Conservation (phyloP, 2,113 vertebrate genomes). For the Toxotes jaculatrix region DNA sequence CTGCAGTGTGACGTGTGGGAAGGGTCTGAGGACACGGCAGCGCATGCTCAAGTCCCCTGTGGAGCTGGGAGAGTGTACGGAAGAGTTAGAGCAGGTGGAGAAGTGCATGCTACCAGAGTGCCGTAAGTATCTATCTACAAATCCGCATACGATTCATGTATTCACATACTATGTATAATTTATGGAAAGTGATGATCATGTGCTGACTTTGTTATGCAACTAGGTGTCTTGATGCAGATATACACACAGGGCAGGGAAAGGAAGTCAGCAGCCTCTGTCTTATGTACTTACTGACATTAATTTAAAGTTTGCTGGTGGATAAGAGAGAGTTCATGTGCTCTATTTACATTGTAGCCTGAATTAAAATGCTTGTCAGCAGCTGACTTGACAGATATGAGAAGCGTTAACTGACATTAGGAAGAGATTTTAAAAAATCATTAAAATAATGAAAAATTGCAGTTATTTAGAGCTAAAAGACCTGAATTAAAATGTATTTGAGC, state of each 20-base stretch:
- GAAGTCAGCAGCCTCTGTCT: not conserved
- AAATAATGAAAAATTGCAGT: not conserved
- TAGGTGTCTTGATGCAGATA: not conserved
- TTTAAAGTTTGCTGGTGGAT: not conserved
- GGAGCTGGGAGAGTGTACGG: slow-evolving; percentile 96
- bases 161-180: not conserved
- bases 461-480: not conserved
- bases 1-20: slow-evolving; percentile 97
- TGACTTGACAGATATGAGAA: not conserved
- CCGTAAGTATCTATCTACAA: slow-evolving; percentile 86
- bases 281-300: not conserved
- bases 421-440: not conserved
- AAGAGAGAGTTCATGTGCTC: not conserved
- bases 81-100: slow-evolving; percentile 96
- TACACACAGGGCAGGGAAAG: slow-evolving; percentile 1
- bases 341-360: not conserved
- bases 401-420: slow-evolving; percentile 8
- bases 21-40: slow-evolving; percentile 91
- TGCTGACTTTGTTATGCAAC: slow-evolving; percentile 5
- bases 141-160: slow-evolving; percentile 18
- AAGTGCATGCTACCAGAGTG: slow-evolving; percentile 99
- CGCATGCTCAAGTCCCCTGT: slow-evolving; percentile 95
- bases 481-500: not conserved
- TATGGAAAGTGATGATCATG: slow-evolving; percentile 23
- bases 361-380: not conserved